Percentiles rank a stretch among this genome's conserved stretches.
Evolutionary conservation across 1,140 invertebrate genomes (phyloP).

Genomic region (Zophobas atratus): DNA sequence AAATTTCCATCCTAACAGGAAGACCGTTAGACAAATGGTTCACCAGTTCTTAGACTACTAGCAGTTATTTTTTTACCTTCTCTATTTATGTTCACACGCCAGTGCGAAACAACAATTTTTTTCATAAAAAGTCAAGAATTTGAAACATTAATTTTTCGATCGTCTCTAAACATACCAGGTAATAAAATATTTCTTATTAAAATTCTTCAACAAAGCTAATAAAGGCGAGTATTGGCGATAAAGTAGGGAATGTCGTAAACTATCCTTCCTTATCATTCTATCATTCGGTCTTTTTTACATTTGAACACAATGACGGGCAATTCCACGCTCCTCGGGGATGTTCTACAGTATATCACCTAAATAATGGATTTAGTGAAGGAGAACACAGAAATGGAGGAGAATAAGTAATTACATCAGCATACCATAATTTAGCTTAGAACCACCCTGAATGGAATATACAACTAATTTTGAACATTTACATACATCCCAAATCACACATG

Average conservation of each 20-base stretch:
- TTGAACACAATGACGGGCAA: constrained; percentile 10
- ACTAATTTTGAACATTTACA: constrained; percentile 32
- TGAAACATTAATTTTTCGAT: no score
- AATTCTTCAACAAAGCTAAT: no score
- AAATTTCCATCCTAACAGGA: no score
- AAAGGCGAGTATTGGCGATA: no score
- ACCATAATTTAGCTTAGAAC: constrained; percentile 34
- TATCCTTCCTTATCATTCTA: not conserved
- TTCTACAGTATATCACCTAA: constrained; percentile 26
- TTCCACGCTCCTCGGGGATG: not conserved
- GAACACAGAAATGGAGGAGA: constrained; percentile 36
- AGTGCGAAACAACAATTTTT: no score
- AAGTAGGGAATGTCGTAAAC: not conserved
- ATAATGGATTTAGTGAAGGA: constrained; percentile 34
- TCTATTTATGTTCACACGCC: no score
- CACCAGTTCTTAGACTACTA: no score
- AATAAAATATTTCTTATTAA: no score
- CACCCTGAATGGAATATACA: constrained; percentile 18
- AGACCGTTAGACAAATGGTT: no score
- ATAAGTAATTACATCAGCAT: constrained; percentile 36
- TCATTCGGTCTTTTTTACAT: not conserved
- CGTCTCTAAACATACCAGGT: no score
- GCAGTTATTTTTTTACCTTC: no score
- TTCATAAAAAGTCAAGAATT: no score
- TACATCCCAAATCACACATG: constrained; percentile 1